Percentiles rank a stretch among this genome's conserved stretches.
Conservation (phyloP, 2,113 vertebrate species). For the Rallus limicola region DNA sequence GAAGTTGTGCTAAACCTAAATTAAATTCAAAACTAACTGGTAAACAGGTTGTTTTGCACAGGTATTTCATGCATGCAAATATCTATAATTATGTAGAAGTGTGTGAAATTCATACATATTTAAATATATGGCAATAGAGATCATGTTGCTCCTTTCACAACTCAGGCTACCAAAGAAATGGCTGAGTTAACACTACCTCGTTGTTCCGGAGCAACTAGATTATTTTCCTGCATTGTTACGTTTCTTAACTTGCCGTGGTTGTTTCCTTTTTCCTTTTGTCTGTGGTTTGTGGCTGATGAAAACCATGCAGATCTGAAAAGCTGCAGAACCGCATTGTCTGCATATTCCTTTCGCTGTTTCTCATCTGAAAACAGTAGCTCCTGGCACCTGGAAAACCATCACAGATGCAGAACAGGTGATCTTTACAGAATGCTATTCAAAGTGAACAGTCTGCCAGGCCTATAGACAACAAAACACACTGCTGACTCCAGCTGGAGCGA, state of each 20-base stretch:
- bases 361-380: slow-evolving; percentile 56
- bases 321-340: slow-evolving; percentile 40
- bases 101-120: slow-evolving; percentile 32
- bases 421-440: slow-evolving; percentile 75
- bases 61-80: slow-evolving; percentile 41
- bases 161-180: background rate
- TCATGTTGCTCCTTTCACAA: slow-evolving; percentile 1
- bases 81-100: slow-evolving; percentile 20
- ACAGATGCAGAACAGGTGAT: slow-evolving; percentile 81
- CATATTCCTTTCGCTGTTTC: slow-evolving; percentile 58
- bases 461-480: slow-evolving; percentile 70
- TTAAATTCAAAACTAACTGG: slow-evolving; percentile 46
- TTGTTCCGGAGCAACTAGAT: background rate
- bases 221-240: slow-evolving; percentile 24
- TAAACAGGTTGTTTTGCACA: slow-evolving; percentile 42
- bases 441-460: slow-evolving; percentile 73
- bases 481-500: slow-evolving; percentile 71
- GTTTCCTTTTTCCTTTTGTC: slow-evolving; percentile 36
- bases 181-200: slow-evolving; percentile 9
- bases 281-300: slow-evolving; percentile 16
- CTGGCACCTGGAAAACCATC: slow-evolving; percentile 69
- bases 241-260: background rate
- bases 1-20: background rate
- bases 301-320: slow-evolving; percentile 34
- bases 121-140: slow-evolving; percentile 5